Evolutionary conservation across 2,113 vertebrate genomes (phyloP).

Genomic region (Callipepla californica): DNA sequence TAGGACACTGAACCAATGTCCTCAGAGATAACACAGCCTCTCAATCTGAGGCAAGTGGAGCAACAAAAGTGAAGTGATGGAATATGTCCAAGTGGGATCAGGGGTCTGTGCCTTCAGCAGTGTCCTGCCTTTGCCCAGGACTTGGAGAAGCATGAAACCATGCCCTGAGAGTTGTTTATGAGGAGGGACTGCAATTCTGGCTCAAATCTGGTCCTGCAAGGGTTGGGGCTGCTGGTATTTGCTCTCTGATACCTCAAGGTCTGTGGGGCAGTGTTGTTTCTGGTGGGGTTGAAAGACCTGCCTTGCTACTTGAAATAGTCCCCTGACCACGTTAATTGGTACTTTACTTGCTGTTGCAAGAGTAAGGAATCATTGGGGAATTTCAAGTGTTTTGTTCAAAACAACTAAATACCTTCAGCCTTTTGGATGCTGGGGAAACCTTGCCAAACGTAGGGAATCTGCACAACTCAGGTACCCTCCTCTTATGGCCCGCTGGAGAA

Average conservation of each 20-base stretch:
- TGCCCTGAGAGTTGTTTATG: not conserved
- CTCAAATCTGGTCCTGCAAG: not conserved
- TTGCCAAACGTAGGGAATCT: not conserved
- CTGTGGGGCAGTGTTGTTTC: not conserved
- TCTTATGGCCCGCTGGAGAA: not conserved
- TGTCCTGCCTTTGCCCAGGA: not conserved
- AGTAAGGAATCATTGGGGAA: not conserved
- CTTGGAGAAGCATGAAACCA: not conserved
- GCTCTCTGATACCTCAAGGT: fast-evolving
- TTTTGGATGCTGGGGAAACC: not conserved
- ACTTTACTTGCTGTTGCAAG: not conserved
- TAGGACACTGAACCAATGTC: not conserved
- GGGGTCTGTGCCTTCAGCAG: not conserved
- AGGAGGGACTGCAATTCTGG: not conserved
- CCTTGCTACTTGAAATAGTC: not conserved
- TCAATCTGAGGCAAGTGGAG: not conserved
- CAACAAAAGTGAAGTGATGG: not conserved
- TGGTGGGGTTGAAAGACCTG: not conserved
- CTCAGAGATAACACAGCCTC: not conserved
- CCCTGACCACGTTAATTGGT: not conserved
- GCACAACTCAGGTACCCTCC: not conserved
- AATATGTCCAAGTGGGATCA: not conserved
- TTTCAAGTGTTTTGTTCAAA: not conserved
- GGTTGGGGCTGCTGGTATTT: not conserved
- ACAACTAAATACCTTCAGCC: not conserved